Percentiles rank a stretch among this genome's conserved stretches.
Conservation (phyloP, 2,797 vertebrate species). For the Macropodus opercularis region DNA sequence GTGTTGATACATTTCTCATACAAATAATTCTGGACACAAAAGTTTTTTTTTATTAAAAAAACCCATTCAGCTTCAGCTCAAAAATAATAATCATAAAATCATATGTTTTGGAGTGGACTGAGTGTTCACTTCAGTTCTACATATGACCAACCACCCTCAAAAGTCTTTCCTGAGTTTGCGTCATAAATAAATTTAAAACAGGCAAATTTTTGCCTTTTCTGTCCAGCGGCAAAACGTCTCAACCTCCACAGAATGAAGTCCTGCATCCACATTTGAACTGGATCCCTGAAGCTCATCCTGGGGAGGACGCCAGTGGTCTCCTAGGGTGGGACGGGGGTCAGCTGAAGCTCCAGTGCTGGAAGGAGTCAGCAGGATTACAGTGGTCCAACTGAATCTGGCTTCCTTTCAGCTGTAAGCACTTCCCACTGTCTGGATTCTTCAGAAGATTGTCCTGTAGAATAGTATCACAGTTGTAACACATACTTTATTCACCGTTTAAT, state of each 20-base stretch:
- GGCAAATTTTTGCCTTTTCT: conserved; percentile 29
- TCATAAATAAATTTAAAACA: conserved; percentile 62
- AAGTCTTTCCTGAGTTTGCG: conserved; percentile 48
- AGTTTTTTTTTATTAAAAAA: conserved; percentile 46
- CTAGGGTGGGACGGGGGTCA: conserved; percentile 69
- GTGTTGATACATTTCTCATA: background rate
- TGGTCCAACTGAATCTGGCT: conserved; percentile 76
- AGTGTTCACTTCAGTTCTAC: conserved; percentile 27
- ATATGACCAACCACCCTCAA: conserved; percentile 42
- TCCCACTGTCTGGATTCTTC: conserved; percentile 84
- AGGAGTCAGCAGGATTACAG: conserved; percentile 81
- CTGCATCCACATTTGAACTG: conserved; percentile 18
- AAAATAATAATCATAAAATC: conserved; percentile 8
- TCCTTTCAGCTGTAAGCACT: conserved; percentile 82
- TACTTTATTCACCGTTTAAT: background rate
- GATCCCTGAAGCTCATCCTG: conserved; percentile 21
- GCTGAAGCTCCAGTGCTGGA: conserved; percentile 89
- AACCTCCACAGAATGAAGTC: conserved; percentile 22
- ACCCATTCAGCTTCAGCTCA: conserved; percentile 36
- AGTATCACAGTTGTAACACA: background rate
- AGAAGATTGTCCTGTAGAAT: conserved; percentile 83
- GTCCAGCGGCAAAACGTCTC: conserved; percentile 22
- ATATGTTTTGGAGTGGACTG: conserved; percentile 34
- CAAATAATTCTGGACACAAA: conserved; percentile 26
- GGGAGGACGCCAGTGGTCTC: conserved; percentile 36